These are phyloP conservation scores for Sceliomorpha sp. DNA, from an alignment of 2,888 invertebrate genomes.

Conservation along the genomic window DNA sequence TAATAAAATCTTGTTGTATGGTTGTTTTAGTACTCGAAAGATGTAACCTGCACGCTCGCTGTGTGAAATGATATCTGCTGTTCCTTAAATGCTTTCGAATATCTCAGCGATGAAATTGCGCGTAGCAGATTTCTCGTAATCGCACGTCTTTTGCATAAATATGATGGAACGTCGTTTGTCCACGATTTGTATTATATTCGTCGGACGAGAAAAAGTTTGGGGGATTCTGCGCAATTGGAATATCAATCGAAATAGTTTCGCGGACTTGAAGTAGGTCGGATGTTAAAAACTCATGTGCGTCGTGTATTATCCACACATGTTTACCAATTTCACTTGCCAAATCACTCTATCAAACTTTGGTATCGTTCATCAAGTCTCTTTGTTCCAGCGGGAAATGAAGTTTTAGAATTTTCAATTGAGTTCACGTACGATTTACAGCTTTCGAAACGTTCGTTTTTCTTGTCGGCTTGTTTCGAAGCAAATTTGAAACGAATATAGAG, in stretches of 20 bases:
- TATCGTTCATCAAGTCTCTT: constrained; percentile 1
- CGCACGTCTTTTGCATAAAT: too few species aligned
- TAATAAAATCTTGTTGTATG: constrained; percentile 6
- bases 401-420: constrained; percentile 12
- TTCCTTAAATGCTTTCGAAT: too few species aligned
- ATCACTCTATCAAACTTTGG: constrained; percentile 11
- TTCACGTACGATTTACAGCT: constrained; percentile 1
- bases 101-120: too few species aligned
- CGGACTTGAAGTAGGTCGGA: not conserved
- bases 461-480: not conserved
- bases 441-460: constrained; percentile 10
- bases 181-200: too few species aligned
- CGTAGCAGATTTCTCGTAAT: too few species aligned
- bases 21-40: constrained; percentile 1
- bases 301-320: not conserved
- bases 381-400: constrained; percentile 16
- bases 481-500: constrained; percentile 1
- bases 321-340: not conserved
- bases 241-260: too few species aligned
- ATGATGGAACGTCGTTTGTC: too few species aligned
- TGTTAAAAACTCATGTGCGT: not conserved
- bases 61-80: too few species aligned
- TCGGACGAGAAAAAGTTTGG: too few species aligned
- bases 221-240: too few species aligned
- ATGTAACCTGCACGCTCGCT: not conserved